Base-by-base conservation (phyloP, 2,797 vertebrate genomes). In the Australoheros facetus region DNA sequence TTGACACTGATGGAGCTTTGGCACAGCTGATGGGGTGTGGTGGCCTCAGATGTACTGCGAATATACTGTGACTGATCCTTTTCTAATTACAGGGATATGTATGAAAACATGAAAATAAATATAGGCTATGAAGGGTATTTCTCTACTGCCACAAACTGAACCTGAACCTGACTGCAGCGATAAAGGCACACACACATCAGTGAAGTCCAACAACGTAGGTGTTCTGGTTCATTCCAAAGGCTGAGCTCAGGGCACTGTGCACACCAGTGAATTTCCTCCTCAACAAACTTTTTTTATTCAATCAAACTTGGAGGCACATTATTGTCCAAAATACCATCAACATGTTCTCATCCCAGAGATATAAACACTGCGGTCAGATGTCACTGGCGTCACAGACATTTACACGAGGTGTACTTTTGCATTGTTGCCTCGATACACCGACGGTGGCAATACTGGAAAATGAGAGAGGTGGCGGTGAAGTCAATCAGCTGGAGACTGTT, bases 1-100 rank as follows among this genome's bases (percentile, higher is more conserved):
- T 45, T 73, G 58, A 51, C 64, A 71, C 28, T 83, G 83, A 89
- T 82, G 78, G 75, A 70, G 45, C 74, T 0, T 71, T 78, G 59
- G 5, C 3, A 55, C 32, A 26, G 72, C 70, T 75, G 85, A 75
- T 72, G 78, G 70, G 59, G 30, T 21, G 32, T 13, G 1, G 19
- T 28, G 72, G 73, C 73, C 81, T 64, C 76, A 54, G 30, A 53
- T 37, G 72, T 60, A 4, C 69, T 13, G 70, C 56, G 53, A 64
- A 85, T 59, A 69, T 30, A 60, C 55, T 3, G 19, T 17, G 75
- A 82, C 76, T 8, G 14, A 78, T 69, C 4, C 9, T 2, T 30
- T 21, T 59, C 26, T 32, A 56, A 85, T 87, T 73, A 78, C 56
- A 72, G 77, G 0, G 19, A 56, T n/a, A 21, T 7, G 0, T 12